Evolutionary conservation across 2,888 invertebrate genomes (phyloP).

Genomic region (Catocala nupta): DNA sequence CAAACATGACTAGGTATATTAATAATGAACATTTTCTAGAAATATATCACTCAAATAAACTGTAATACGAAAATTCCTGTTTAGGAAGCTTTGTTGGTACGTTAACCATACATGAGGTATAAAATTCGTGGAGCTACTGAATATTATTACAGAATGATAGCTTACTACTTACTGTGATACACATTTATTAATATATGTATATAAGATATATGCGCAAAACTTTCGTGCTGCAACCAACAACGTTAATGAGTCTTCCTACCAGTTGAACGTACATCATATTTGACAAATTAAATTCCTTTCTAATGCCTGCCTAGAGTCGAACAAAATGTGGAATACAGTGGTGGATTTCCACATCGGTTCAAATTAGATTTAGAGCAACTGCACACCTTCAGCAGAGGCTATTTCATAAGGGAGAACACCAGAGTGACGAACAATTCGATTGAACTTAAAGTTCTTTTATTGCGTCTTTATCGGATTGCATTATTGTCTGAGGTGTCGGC

Average conservation of each 20-base stretch:
- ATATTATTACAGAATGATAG: constrained; percentile 9
- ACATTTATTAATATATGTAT: constrained; percentile 28
- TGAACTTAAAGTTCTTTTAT: constrained; percentile 72
- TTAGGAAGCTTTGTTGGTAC: constrained; percentile 24
- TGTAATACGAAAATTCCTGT: constrained; percentile 32
- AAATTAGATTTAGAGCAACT: constrained; percentile 79
- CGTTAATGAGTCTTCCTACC: constrained; percentile 56
- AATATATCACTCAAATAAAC: constrained; percentile 23
- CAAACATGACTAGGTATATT: constrained; percentile 15
- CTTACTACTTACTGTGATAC: constrained; percentile 34
- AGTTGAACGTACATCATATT: constrained; percentile 66
- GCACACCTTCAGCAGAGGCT: constrained; percentile 68
- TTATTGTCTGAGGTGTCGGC: constrained; percentile 51
- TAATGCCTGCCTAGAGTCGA: constrained; percentile 60
- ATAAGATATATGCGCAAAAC: constrained; percentile 49
- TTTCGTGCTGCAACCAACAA: constrained; percentile 60
- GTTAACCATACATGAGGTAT: constrained; percentile 23
- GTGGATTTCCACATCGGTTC: constrained; percentile 53
- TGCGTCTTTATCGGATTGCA: constrained; percentile 60
- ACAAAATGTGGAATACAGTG: constrained; percentile 52
- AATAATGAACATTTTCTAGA: constrained; percentile 16
- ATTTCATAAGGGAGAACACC: constrained; percentile 68
- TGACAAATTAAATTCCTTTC: constrained; percentile 70
- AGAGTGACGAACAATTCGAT: constrained; percentile 73
- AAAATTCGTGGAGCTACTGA: constrained; percentile 29